phyloP scores from a whole-genome alignment of 1,140 invertebrate genomes.

The Drosophila suzukii region DNA sequence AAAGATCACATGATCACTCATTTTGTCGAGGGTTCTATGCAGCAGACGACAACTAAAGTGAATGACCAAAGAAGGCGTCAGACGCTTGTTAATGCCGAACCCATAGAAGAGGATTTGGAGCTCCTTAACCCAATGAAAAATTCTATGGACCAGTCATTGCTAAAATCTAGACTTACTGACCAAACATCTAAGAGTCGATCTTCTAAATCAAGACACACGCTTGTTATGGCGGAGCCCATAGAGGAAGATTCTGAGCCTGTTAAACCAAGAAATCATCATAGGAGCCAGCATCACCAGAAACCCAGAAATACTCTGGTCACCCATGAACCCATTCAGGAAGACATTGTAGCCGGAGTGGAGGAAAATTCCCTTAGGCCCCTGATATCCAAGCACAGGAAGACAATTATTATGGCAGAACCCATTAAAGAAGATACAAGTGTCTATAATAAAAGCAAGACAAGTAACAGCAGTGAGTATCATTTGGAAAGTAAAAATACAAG shows the following conservation, averaged over 20 bases:
- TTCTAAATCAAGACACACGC: neutral
- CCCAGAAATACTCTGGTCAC: neutral
- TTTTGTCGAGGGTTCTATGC: no score
- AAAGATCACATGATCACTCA: neutral
- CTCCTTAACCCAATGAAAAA: neutral
- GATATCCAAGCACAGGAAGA: neutral
- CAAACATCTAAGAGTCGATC: neutral
- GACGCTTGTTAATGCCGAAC: neutral
- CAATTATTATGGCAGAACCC: neutral
- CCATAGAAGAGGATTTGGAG: slow-evolving; percentile 1
- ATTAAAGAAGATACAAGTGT: neutral
- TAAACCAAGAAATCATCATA: neutral
- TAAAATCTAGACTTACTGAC: neutral
- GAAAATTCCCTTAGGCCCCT: neutral
- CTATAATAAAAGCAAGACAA: no score
- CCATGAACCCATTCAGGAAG: neutral
- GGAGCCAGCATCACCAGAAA: neutral
- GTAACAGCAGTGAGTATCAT: neutral
- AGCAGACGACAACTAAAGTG: neutral
- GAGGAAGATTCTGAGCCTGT: neutral
- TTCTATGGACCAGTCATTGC: neutral
- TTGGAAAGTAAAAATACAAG: neutral
- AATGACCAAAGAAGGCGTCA: neutral
- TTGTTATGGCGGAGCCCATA: neutral
- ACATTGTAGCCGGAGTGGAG: neutral